Evolutionary conservation across 2,113 vertebrate genomes (phyloP), one percentile per base, ranked within the genome.

Genomic region (Poecilia latipinna): DNA sequence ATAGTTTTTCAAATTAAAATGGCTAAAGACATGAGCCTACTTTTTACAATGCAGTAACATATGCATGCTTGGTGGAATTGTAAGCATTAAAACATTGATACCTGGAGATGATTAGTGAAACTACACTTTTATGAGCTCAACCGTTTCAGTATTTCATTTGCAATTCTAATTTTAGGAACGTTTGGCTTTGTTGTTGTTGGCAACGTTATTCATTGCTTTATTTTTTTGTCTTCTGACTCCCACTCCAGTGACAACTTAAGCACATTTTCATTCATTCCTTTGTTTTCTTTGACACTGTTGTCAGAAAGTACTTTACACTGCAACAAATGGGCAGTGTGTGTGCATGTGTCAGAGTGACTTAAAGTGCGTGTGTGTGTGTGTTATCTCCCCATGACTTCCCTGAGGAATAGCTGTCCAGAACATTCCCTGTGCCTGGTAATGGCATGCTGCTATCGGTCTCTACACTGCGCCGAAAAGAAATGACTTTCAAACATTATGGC

Each of bases 361-460:
- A 69, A 70, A 54, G 65, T 54, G 24, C 26, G 65, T 29, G 67
- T 70, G 68, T 73, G 15, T 70, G 68, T 74, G 15, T 70, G 29
- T 83, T 78, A 81, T 86, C 81, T 72, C 68, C 64, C 42, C 35
- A 39, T 7, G 33, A 80, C 81, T 83, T 78, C 90, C 75, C 84
- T 44, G 74, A 70, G 78, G 87, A 88, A 87, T 89, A 84, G 63
- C 80, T 79, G 87, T 86, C 84, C 85, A 73, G 67, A 67, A 64
- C 6, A 61, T 72, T 89, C 70, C 75, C 62, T 63, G 82, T 87
- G 80, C 68, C 76, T 82, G 78, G 66, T 90, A 91, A 94, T 92
- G 79, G 88, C 84, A 48, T 82, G 78, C 89, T 79, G 87, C 89
- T 91, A 91, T 92, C 92, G 91, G 83, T 65, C 69, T 82, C 72